Conservation (phyloP, 2,888 invertebrate species). For the Brachypalpus laphriformis region DNA sequence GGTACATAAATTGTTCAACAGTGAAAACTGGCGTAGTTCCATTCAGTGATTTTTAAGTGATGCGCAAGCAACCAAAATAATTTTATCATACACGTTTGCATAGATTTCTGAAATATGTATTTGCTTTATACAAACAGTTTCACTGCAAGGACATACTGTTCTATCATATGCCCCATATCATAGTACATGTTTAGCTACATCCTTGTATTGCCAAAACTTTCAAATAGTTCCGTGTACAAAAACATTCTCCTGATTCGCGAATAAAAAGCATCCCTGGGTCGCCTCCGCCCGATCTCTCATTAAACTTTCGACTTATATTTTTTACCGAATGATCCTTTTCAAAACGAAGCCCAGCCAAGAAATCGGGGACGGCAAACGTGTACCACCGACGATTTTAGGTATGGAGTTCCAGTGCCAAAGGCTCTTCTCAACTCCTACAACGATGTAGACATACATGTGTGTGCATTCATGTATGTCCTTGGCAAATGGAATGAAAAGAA, state of each 20-base stretch:
- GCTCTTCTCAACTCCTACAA: constrained; percentile 20
- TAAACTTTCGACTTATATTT: constrained; percentile 8
- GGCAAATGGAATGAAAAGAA: constrained; percentile 48
- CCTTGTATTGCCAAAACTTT: constrained; percentile 2
- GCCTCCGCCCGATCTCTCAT: constrained; percentile 7
- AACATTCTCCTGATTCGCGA: not conserved
- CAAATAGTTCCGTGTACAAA: constrained; percentile 1
- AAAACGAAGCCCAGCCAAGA: not conserved
- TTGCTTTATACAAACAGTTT: too few relatives aligned
- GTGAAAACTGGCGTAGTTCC: too few relatives aligned
- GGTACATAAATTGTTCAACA: too few relatives aligned
- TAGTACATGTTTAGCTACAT: not conserved
- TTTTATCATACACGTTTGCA: too few relatives aligned
- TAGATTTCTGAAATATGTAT: too few relatives aligned
- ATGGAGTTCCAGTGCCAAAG: constrained; percentile 41
- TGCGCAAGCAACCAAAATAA: too few relatives aligned
- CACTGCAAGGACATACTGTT: not conserved
- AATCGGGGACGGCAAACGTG: not conserved
- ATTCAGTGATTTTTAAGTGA: too few relatives aligned
- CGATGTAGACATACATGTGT: constrained; percentile 10
- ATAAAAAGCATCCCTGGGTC: not conserved
- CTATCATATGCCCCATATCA: not conserved
- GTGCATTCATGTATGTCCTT: constrained; percentile 23
- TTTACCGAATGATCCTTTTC: not conserved
- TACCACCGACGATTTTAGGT: constrained; percentile 1